Evolutionary conservation across 1,140 invertebrate genomes (phyloP).

Genomic region (Heliconius melpomene): DNA sequence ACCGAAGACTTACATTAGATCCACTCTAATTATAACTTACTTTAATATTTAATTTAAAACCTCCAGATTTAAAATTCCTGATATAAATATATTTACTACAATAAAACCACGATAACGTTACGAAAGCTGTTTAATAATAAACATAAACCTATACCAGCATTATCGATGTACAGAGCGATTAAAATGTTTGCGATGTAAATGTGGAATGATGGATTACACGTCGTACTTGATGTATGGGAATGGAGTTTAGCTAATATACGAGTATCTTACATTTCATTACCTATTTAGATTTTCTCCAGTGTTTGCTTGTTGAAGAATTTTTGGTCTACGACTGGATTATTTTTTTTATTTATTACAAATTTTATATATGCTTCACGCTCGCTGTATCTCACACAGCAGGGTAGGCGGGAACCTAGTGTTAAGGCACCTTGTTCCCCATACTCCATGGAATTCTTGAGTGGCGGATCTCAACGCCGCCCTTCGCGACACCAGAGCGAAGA

Average conservation of each 20-base stretch:
- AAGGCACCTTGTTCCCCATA: too few relatives aligned
- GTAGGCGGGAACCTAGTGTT: too few relatives aligned
- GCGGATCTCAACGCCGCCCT: too few relatives aligned
- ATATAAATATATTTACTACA: too few relatives aligned
- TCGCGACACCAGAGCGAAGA: too few relatives aligned
- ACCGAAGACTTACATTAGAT: too few relatives aligned
- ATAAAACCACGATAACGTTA: neutral
- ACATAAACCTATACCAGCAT: neutral
- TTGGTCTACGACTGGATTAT: neutral
- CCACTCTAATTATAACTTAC: too few relatives aligned
- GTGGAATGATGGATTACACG: constrained; percentile 6
- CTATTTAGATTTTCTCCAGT: neutral
- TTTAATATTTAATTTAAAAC: too few relatives aligned
- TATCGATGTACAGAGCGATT: neutral
- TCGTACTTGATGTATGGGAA: neutral
- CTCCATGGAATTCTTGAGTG: too few relatives aligned
- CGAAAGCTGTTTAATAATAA: constrained; percentile 2
- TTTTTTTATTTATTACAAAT: too few relatives aligned
- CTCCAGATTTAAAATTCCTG: neutral
- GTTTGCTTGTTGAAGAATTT: neutral
- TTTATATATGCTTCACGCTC: too few relatives aligned
- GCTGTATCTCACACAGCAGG: too few relatives aligned
- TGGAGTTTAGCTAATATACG: neutral
- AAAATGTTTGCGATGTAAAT: constrained; percentile 13
- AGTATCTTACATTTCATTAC: constrained; percentile 12